Evolutionary conservation across 1,140 invertebrate genomes (phyloP).

Genomic region (Lepidurus apus): DNA sequence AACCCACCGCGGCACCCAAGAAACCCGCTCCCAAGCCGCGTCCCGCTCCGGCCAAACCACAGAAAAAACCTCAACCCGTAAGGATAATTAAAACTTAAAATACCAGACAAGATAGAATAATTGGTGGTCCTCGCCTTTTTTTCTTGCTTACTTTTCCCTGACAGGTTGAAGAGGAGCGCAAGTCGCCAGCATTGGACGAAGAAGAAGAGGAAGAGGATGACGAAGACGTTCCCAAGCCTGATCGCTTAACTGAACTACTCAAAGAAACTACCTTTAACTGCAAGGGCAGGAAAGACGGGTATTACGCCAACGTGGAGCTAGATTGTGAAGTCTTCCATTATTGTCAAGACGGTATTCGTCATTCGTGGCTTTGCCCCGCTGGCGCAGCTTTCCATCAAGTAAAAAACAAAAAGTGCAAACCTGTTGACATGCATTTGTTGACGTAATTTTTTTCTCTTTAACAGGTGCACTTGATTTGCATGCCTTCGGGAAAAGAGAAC

Average conservation of each 20-base stretch:
- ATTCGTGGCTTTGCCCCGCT: conserved; percentile 89
- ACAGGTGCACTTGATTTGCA: conserved; percentile 83
- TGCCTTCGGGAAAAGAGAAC: conserved; percentile 81
- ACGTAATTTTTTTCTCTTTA: conserved; percentile 36
- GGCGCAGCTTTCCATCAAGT: conserved; percentile 88
- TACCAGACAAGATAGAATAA: background rate
- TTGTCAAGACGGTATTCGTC: conserved; percentile 80
- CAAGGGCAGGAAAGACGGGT: conserved; percentile 71
- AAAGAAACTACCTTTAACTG: conserved; percentile 80
- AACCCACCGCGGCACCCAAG: background rate
- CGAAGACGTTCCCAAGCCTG: conserved; percentile 76
- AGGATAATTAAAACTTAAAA: background rate
- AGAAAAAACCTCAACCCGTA: background rate
- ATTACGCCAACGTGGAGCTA: conserved; percentile 83
- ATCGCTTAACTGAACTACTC: conserved; percentile 68
- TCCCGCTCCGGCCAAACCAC: background rate
- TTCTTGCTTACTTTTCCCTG: background rate
- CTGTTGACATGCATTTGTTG: background rate
- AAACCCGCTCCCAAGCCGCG: background rate
- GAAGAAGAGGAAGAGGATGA: conserved; percentile 54
- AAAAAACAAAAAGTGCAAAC: conserved; percentile 34
- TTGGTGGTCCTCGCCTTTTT: background rate
- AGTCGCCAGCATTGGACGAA: conserved; percentile 26
- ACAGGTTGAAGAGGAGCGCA: conserved; percentile 15
- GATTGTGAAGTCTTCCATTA: conserved; percentile 91